Conservation (phyloP, 2,797 vertebrate species). For the Acrossocheilus wenchowensis region DNA sequence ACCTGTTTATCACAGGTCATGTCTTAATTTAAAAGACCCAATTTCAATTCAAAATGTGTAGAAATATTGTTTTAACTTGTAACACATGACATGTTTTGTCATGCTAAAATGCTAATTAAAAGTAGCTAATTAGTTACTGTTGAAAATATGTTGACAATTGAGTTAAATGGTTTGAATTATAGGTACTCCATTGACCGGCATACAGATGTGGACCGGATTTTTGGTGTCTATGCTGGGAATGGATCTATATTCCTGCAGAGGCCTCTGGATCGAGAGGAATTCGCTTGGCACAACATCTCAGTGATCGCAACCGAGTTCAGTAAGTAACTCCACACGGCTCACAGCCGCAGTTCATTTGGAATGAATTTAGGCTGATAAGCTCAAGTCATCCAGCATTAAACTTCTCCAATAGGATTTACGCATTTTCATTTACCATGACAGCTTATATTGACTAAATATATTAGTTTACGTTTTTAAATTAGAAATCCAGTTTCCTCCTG, state of each 20-base stretch:
- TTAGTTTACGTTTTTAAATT: conserved; percentile 47
- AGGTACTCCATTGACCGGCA: conserved; percentile 94
- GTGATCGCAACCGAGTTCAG: conserved; percentile 92
- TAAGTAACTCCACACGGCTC: conserved; percentile 77
- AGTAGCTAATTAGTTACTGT: background rate
- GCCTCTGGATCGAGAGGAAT: conserved; percentile 88
- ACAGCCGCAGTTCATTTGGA: conserved; percentile 21
- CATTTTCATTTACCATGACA: conserved; percentile 42
- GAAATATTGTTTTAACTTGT: background rate
- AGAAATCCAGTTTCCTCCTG: conserved; percentile 34
- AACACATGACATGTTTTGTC: background rate
- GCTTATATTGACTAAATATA: conserved; percentile 42
- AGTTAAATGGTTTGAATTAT: conserved; percentile 58
- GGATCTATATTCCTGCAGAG: conserved; percentile 92
- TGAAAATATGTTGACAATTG: background rate
- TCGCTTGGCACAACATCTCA: conserved; percentile 94
- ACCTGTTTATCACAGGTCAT: background rate
- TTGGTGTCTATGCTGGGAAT: conserved; percentile 90
- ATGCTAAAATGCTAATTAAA: background rate
- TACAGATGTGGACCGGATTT: conserved; percentile 92
- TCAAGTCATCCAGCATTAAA: conserved; percentile 41
- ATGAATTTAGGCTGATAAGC: conserved; percentile 26
- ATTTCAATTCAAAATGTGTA: background rate
- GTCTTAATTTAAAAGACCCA: background rate
- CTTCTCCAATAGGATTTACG: conserved; percentile 22